phyloP scores from a whole-genome alignment of 1,140 invertebrate species.

The Gonioctena quinquepunctata region DNA sequence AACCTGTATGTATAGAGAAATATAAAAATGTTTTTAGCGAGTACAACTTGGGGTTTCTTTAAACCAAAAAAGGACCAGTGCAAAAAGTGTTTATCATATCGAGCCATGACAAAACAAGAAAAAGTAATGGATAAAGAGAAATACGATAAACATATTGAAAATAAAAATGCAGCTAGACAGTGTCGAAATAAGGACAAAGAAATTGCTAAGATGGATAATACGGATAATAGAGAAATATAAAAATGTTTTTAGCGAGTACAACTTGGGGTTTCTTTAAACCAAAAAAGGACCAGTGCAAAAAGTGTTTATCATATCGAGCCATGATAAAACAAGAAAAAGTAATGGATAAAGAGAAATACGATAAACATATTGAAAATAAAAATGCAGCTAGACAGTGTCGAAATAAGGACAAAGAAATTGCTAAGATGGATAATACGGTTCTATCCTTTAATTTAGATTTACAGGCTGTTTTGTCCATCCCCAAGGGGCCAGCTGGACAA shows the following conservation, averaged over 20 bases:
- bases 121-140: slow-evolving; percentile 15
- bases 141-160: slow-evolving; percentile 28
- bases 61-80: slow-evolving; percentile 37
- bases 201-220: slow-evolving; percentile 30
- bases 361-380: slow-evolving; percentile 34
- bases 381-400: slow-evolving; percentile 28
- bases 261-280: slow-evolving; percentile 33
- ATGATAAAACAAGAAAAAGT: slow-evolving; percentile 26
- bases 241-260: slow-evolving; percentile 30
- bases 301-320: slow-evolving; percentile 26
- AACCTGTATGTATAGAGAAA: slow-evolving; percentile 28
- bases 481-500: slow-evolving; percentile 45
- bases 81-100: slow-evolving; percentile 30
- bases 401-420: slow-evolving; percentile 38
- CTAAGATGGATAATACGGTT: slow-evolving; percentile 28
- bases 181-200: slow-evolving; percentile 42
- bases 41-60: slow-evolving; percentile 37
- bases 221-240: slow-evolving; percentile 28
- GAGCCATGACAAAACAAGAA: slow-evolving; percentile 22
- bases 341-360: slow-evolving; percentile 13
- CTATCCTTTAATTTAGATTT: slow-evolving; percentile 48
- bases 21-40: slow-evolving; percentile 30
- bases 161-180: slow-evolving; percentile 31
- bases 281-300: slow-evolving; percentile 39
- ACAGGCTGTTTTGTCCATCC: slow-evolving; percentile 48